Evolutionary conservation across 2,888 invertebrate species (phyloP), one percentile per base, ranked within the genome.

Genomic region (Sesia apiformis): DNA sequence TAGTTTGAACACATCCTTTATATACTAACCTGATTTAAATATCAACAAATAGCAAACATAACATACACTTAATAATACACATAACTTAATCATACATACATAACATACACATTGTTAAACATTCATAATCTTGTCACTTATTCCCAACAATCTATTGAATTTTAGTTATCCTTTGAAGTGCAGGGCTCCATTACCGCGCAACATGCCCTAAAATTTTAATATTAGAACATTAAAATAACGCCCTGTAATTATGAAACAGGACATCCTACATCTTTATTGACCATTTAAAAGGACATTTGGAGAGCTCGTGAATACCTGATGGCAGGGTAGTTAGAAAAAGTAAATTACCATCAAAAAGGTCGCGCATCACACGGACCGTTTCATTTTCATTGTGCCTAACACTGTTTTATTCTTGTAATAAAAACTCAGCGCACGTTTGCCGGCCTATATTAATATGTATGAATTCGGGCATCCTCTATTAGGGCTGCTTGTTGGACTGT

Each of bases 401-500:
- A 64, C 72, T 59, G 71, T 76, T 78, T 78, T 78, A 77, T 72
- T 68, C 63, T 58, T 51, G 63, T 66, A 68, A 80, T 81, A 81
- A 81, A 81, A 76, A 78, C 62, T 58, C 69, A 40, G 57, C 64
- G 64, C 78, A 75, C 81, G 80, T 76, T 69, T 64, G 58, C 63
- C 64, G 52, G 55, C 63, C 62, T 58, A 59, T 74, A 76, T 81
- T 78, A 80, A 81, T 82, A 81, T 84, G 76, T 78, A 81, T 81
- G 78, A 77, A 78, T 72, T 74, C 73, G 72, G 68, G 67, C 63
- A 61, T 55, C 64, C 67, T 67, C 70, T 46, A 46, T 71, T 72
- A 68, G 63, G 63, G 64, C 60, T 63, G 23, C 46, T 46, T 46
- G 46, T 46, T 46, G 23, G 46, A 8, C 46, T 46, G 46, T 46